Evolutionary conservation across 1,140 invertebrate species (phyloP).

Genomic region (Macrocentrus cingulum): DNA sequence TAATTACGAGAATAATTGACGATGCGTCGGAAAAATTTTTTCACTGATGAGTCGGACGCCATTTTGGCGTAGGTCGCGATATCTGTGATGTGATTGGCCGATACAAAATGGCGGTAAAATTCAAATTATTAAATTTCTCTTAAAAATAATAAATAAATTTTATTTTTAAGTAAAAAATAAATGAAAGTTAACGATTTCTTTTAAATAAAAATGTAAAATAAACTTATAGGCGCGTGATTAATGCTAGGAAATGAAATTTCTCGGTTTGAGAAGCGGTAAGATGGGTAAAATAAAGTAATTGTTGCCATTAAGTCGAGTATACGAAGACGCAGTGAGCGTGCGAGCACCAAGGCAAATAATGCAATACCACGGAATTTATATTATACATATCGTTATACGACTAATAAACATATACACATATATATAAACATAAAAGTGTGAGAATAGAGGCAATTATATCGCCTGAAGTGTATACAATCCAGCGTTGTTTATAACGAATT

Average conservation of each 20-base stretch:
- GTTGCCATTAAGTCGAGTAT: slow-evolving; percentile 49
- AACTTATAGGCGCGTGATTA: slow-evolving; percentile 28
- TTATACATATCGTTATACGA: slow-evolving; percentile 5
- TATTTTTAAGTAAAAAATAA: no score
- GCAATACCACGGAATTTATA: background rate
- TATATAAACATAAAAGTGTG: slow-evolving; percentile 39
- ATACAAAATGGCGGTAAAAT: no score
- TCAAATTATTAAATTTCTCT: no score
- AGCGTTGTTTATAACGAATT: slow-evolving; percentile 46
- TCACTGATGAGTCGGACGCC: no score
- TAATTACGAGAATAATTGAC: no score
- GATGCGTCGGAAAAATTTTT: no score
- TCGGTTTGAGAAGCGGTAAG: slow-evolving; percentile 30
- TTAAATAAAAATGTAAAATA: slow-evolving; percentile 21
- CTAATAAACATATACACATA: background rate
- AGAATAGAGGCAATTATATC: slow-evolving; percentile 56
- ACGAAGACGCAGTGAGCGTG: slow-evolving; percentile 31
- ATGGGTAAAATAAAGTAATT: slow-evolving; percentile 56
- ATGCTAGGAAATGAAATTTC: slow-evolving; percentile 50
- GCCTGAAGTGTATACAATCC: slow-evolving; percentile 42
- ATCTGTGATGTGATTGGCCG: no score
- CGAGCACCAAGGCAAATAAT: slow-evolving; percentile 23
- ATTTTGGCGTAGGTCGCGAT: no score
- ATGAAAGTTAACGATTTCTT: no score
- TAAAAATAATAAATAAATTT: no score